Evolutionary conservation across 2,797 vertebrate species (phyloP), one percentile per base, ranked within the genome.

Genomic region (Alca torda): DNA sequence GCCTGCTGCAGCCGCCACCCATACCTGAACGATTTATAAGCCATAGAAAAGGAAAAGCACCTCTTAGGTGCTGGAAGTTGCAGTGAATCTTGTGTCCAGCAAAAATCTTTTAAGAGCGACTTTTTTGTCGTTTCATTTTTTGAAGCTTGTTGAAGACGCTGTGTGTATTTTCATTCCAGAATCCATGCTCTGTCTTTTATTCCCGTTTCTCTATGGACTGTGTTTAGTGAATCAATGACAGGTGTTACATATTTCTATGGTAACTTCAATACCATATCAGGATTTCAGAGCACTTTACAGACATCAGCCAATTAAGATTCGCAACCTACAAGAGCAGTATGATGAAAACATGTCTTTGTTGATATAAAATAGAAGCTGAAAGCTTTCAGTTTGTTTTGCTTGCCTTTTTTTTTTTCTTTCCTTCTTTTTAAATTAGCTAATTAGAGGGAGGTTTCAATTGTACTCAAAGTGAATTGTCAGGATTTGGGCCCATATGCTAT

Each of bases 11-110:
- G 75, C 70, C 24, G 5, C 63, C 39, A 6, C 10, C 10, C 24
- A 3, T 59, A 10, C 43, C 56, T 50, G n/a, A 17, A 26, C 81
- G 30, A 16, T 2, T 5, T 3, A 0, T 1, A 4, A 26, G 20
- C 5, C 43, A 23, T 0, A 17, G 75, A 39, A 59, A 68, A 19
- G 39, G 25, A 84, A 67, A 50, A 68, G 9, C 26, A 48, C 7
- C 21, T 24, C 4, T 26, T 48, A n/a, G 8, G 10, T 23, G 41
- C 48, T 87, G 45, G 24, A 67, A 74, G 17, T 39, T 37, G 19
- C 64, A 37, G 50, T 25, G 57, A 45, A 30, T 89, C 87, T 70
- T 80, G 26, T 50, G 16, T 37, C 63, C 33, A 26, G 43, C 13
- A 76, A 75, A 63, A 90, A 26, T 57, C 6, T 5, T 35, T 45